Evolutionary conservation across 2,888 invertebrate genomes (phyloP).

Genomic region (Hyppa rectilinea): DNA sequence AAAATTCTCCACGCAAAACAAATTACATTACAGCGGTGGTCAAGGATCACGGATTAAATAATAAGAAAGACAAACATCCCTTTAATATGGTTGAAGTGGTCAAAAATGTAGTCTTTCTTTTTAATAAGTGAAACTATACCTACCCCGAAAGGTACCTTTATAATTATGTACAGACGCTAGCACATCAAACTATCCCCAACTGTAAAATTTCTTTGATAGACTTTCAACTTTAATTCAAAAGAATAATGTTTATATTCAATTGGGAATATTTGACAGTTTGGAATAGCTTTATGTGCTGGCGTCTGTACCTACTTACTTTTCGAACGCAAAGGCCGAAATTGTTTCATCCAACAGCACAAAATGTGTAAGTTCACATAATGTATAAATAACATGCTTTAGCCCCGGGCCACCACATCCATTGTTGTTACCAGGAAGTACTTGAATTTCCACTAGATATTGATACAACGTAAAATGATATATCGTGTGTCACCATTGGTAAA

Average conservation of each 20-base stretch:
- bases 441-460: constrained; percentile 26
- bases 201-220: too few relatives aligned
- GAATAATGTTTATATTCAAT: too few relatives aligned
- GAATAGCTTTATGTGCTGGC: too few relatives aligned
- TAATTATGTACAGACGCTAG: too few relatives aligned
- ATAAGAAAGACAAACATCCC: background rate
- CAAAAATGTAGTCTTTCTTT: too few relatives aligned
- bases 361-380: background rate
- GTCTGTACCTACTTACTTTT: background rate
- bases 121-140: background rate
- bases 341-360: background rate
- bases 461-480: constrained; percentile 12
- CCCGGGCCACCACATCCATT: constrained; percentile 1
- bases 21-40: background rate
- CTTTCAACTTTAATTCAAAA: too few relatives aligned
- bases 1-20: background rate
- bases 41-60: background rate
- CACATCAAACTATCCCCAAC: too few relatives aligned
- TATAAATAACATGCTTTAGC: constrained; percentile 1
- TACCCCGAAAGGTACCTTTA: too few relatives aligned
- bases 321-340: background rate
- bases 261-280: too few relatives aligned
- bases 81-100: background rate
- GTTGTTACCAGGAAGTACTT: constrained; percentile 11
- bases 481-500: constrained; percentile 19